Conservation (phyloP, 1,140 invertebrate genomes). For the Drosophila melanica region DNA sequence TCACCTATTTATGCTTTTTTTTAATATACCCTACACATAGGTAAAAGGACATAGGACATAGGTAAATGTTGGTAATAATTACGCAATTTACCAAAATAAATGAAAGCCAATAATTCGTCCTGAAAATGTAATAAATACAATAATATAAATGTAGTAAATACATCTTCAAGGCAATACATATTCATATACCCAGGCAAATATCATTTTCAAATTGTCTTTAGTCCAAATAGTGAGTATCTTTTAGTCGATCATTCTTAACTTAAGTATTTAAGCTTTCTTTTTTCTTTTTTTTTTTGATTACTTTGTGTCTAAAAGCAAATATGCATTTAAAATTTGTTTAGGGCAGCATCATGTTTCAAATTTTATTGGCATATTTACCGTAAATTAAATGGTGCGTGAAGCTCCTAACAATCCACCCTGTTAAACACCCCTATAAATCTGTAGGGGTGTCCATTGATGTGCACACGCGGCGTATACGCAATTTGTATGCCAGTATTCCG, state of each 20-base stretch:
- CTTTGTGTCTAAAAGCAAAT: slow-evolving; percentile 50
- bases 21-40: not conserved
- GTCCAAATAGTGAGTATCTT: not conserved
- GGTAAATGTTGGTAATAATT: too few relatives aligned
- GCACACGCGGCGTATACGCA: slow-evolving; percentile 69
- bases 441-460: slow-evolving; percentile 39
- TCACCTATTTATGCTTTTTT: not conserved
- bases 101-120: too few relatives aligned
- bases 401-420: slow-evolving; percentile 17
- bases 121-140: too few relatives aligned
- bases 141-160: too few relatives aligned
- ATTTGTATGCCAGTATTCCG: slow-evolving; percentile 61
- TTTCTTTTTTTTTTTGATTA: slow-evolving; percentile 12
- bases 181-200: too few relatives aligned
- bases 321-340: slow-evolving; percentile 62
- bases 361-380: slow-evolving; percentile 79
- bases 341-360: slow-evolving; percentile 65
- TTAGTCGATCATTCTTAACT: not conserved
- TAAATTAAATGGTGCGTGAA: slow-evolving; percentile 78
- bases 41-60: too few relatives aligned
- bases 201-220: too few relatives aligned
- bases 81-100: too few relatives aligned
- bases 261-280: not conserved
- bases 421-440: slow-evolving; percentile 17
- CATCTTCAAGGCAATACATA: too few relatives aligned